phyloP scores from a whole-genome alignment of 2,797 vertebrate species.

The Orestias chungarensis region DNA sequence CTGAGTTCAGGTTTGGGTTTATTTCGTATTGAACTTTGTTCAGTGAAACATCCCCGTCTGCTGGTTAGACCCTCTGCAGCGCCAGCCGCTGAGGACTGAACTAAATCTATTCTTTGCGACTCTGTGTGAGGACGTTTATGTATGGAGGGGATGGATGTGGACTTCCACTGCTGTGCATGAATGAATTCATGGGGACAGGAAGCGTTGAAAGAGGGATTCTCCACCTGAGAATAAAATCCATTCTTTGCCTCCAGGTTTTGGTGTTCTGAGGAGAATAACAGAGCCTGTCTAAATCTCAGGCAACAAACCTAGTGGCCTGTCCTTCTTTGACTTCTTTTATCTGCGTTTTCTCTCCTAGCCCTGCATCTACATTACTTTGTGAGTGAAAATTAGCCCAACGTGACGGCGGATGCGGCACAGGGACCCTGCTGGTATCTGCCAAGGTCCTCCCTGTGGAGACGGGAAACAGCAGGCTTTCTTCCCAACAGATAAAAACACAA shows the following conservation, averaged over 20 bases:
- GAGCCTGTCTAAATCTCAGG: conserved; percentile 43
- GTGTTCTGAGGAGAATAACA: conserved; percentile 55
- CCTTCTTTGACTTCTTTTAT: conserved; percentile 67
- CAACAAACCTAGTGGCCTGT: conserved; percentile 59
- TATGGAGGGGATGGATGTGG: conserved; percentile 51
- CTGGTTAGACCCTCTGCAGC: conserved; percentile 20
- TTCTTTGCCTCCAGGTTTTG: conserved; percentile 57
- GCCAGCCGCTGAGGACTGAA: conserved; percentile 29
- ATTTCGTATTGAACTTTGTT: conserved; percentile 24
- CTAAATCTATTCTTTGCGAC: conserved; percentile 35
- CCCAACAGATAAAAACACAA: conserved; percentile 69
- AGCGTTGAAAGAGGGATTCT: conserved; percentile 60
- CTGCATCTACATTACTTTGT: conserved; percentile 64
- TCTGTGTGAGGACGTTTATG: conserved; percentile 41
- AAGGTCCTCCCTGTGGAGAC: conserved; percentile 54
- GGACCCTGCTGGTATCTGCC: conserved; percentile 66
- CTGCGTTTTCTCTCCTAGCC: conserved; percentile 56
- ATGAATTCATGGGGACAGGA: conserved; percentile 58
- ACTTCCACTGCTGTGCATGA: conserved; percentile 70
- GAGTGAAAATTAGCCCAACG: conserved; percentile 70
- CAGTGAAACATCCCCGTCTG: conserved; percentile 37
- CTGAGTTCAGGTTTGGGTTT: conserved; percentile 7
- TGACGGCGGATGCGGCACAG: conserved; percentile 56
- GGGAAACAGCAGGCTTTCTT: conserved; percentile 61
- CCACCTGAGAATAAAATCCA: conserved; percentile 52